Conservation (phyloP, 2,797 vertebrate genomes). For the Anableps anableps region DNA sequence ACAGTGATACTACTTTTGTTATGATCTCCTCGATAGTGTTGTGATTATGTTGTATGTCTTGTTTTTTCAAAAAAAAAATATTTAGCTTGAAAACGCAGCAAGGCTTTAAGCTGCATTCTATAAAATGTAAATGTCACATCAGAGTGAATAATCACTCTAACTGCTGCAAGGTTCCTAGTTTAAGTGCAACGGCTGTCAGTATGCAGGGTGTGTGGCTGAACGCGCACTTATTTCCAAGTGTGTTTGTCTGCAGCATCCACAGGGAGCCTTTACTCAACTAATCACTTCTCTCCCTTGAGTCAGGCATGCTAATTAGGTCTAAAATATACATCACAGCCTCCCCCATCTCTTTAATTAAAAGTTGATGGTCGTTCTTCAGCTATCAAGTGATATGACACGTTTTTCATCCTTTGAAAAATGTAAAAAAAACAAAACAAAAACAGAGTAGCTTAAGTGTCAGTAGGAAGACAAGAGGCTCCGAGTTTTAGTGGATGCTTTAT, state of each 20-base stretch:
- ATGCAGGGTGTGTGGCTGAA: conserved; percentile 19
- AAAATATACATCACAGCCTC: conserved; percentile 75
- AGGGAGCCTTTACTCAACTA: conserved; percentile 74
- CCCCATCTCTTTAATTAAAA: conserved; percentile 72
- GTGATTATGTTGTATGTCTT: not conserved
- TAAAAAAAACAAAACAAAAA: conserved; percentile 19
- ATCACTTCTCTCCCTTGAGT: conserved; percentile 69
- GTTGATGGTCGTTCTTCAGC: conserved; percentile 63
- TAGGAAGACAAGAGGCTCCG: conserved; percentile 21
- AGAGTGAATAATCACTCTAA: conserved; percentile 38
- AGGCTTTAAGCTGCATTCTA: conserved; percentile 15
- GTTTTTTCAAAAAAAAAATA: conserved; percentile 14
- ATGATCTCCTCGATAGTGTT: conserved; percentile 7
- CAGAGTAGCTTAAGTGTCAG: conserved; percentile 25
- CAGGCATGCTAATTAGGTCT: conserved; percentile 66
- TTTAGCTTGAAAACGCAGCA: conserved; percentile 1
- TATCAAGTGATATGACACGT: conserved; percentile 42
- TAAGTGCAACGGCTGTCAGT: conserved; percentile 19
- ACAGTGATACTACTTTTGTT: conserved; percentile 8
- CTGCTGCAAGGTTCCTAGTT: conserved; percentile 21
- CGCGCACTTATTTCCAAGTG: conserved; percentile 23
- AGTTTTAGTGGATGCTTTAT: conserved; percentile 20
- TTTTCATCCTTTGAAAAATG: conserved; percentile 34
- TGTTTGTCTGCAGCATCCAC: conserved; percentile 45
- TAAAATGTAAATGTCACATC: conserved; percentile 50